A percentile compares a stretch with the other conserved stretches of the same genome.
Evolutionary conservation across 2,113 vertebrate species (phyloP).

Genomic region (Perca fluviatilis): DNA sequence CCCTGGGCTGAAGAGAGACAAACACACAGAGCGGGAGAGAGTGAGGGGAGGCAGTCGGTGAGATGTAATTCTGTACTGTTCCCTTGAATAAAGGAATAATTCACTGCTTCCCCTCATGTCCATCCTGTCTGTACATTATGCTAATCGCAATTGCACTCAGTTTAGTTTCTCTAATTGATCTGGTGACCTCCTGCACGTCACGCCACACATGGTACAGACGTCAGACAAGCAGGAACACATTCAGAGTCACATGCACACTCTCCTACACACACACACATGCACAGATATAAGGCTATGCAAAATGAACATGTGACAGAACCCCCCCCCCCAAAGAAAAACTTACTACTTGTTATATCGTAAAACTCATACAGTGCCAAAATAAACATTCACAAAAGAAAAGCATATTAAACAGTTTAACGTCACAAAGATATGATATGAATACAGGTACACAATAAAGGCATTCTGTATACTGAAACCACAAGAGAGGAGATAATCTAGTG

Average conservation of each 20-base stretch:
- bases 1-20: constrained; percentile 86
- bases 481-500: constrained; percentile 47
- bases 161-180: constrained; percentile 49
- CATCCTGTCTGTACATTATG: constrained; percentile 44
- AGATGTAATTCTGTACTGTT: constrained; percentile 38
- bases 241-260: neutral
- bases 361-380: neutral
- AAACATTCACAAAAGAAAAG: constrained; percentile 14
- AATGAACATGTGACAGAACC: neutral
- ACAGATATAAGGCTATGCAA: neutral
- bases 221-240: neutral
- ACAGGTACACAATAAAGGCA: constrained; percentile 29
- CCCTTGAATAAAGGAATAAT: constrained; percentile 44
- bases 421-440: constrained; percentile 22
- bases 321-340: neutral
- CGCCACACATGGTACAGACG: neutral
- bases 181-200: constrained; percentile 2
- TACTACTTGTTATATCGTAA: neutral
- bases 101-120: constrained; percentile 17
- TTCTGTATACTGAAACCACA: constrained; percentile 27
- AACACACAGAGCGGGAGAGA: constrained; percentile 58
- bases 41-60: constrained; percentile 26
- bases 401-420: neutral
- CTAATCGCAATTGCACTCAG: constrained; percentile 40
- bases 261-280: neutral